phyloP scores from a whole-genome alignment of 2,797 vertebrate species.

The Rallus crepitans region DNA sequence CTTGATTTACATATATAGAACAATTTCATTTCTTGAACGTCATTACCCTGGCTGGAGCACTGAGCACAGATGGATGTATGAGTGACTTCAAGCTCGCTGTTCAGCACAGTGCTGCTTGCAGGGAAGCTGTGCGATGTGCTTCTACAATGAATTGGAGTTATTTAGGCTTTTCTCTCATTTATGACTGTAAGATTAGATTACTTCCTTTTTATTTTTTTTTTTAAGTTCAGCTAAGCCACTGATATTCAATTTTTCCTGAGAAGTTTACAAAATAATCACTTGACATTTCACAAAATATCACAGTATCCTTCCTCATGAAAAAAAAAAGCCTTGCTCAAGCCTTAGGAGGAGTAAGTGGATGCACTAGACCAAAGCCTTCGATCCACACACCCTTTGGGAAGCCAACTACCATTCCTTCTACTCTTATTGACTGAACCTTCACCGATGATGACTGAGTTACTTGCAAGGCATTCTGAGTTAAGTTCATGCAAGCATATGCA shows the following conservation, averaged over 20 bases:
- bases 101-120: accelerated
- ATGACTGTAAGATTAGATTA: not conserved
- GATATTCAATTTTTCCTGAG: slow-evolving; percentile 4
- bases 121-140: not conserved
- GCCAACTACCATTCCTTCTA: not conserved
- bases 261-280: slow-evolving; percentile 25
- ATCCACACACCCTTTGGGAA: not conserved
- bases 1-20: not conserved
- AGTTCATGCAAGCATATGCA: not conserved
- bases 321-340: not conserved
- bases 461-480: not conserved
- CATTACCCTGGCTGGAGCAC: not conserved
- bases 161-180: not conserved
- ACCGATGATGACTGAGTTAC: accelerated
- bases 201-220: not conserved
- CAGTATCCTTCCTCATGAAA: not conserved
- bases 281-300: slow-evolving; percentile 47
- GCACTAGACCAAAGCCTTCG: not conserved
- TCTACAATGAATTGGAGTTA: accelerated
- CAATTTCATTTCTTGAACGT: not conserved
- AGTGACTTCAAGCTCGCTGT: not conserved
- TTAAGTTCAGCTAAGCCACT: not conserved
- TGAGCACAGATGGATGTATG: not conserved
- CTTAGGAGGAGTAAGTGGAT: not conserved
- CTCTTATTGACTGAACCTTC: not conserved